A percentile compares a stretch with the other conserved stretches of the same genome.
These are phyloP conservation scores for Motacilla tschutschensis DNA, from an alignment of 2,113 vertebrate genomes.

Conservation along the genomic window DNA sequence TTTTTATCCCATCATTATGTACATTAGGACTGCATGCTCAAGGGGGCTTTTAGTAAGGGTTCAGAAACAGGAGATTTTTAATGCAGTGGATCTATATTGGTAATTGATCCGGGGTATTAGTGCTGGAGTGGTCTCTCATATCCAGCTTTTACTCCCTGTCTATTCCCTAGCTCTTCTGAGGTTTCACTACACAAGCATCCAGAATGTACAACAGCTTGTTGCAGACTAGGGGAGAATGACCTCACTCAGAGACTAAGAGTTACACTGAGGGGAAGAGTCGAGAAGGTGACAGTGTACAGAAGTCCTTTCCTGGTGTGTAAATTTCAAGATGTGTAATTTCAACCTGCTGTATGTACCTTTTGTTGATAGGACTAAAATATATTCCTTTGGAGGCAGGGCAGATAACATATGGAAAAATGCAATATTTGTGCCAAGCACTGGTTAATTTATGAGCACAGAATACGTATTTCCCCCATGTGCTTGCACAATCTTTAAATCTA, in stretches of 20 bases:
- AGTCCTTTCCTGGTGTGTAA: neutral
- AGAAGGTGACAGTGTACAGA: neutral
- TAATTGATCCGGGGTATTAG: constrained; percentile 26
- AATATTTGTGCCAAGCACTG: neutral
- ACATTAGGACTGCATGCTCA: neutral
- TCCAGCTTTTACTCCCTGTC: neutral
- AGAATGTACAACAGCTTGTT: neutral
- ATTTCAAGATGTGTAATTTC: neutral
- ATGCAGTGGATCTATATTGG: neutral
- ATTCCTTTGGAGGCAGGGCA: neutral
- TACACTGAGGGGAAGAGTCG: neutral
- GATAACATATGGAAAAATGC: neutral
- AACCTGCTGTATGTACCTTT: neutral
- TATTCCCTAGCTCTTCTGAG: neutral
- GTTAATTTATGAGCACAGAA: neutral
- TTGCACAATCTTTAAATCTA: neutral
- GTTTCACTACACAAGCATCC: neutral
- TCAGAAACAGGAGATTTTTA: constrained; percentile 6
- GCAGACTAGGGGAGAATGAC: neutral
- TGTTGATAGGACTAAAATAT: neutral
- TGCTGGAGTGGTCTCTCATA: neutral
- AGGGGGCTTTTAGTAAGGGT: neutral
- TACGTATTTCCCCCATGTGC: neutral
- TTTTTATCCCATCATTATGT: neutral
- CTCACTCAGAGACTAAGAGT: neutral